phyloP scores from a whole-genome alignment of 2,113 vertebrate species.

The Peromyscus polionotus region DNA sequence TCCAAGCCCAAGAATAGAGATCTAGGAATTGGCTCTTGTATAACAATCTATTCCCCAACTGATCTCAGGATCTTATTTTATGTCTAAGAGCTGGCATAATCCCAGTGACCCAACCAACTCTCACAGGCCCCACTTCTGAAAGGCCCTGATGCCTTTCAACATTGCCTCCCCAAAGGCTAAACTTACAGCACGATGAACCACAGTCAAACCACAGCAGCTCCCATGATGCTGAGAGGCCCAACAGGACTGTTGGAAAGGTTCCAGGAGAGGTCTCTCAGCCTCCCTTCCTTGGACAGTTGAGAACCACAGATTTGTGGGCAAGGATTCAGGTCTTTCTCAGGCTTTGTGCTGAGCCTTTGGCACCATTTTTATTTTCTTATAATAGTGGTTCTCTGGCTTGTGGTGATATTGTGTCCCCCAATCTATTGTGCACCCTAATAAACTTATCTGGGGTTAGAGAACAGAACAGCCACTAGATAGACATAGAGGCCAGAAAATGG shows the following conservation, averaged over 20 bases:
- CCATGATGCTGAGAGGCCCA: accelerated
- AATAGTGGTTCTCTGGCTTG: not conserved
- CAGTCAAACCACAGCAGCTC: accelerated
- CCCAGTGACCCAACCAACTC: not conserved
- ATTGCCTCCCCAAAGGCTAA: not conserved
- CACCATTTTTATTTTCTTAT: not conserved
- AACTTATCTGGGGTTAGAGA: too few relatives aligned
- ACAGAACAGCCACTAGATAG: too few relatives aligned
- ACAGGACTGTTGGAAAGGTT: not conserved
- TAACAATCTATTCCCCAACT: not conserved
- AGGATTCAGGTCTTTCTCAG: not conserved
- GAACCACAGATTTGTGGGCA: not conserved
- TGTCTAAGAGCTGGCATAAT: not conserved
- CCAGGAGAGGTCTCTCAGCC: too few relatives aligned
- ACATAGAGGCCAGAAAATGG: too few relatives aligned
- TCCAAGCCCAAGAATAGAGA: too few relatives aligned
- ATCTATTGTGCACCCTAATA: too few relatives aligned
- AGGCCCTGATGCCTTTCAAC: not conserved
- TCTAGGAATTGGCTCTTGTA: not conserved
- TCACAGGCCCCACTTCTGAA: not conserved
- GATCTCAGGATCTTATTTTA: not conserved
- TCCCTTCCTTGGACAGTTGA: accelerated
- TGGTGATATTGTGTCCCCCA: too few relatives aligned
- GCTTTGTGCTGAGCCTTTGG: not conserved
- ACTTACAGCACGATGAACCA: not conserved